phyloP scores from a whole-genome alignment of 2,888 invertebrate species.

The Poecilus cupreus region DNA sequence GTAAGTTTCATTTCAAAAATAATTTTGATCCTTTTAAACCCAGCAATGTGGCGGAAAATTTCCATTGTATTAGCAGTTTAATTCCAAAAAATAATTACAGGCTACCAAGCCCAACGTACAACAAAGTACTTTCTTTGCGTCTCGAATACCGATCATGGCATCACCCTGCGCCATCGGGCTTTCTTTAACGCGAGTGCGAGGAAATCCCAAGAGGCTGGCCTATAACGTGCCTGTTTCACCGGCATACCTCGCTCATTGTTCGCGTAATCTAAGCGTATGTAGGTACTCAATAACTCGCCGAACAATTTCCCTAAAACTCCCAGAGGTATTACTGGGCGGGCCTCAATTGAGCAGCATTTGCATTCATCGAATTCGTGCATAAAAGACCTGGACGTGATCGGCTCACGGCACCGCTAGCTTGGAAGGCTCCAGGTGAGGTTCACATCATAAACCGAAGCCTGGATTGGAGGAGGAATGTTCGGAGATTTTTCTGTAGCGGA shows the following conservation, averaged over 20 bases:
- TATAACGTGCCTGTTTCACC: constrained; percentile 2
- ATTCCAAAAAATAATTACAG: not conserved
- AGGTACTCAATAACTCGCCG: constrained; percentile 25
- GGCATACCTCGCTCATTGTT: not conserved
- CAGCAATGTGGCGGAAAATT: no score
- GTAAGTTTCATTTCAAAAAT: no score
- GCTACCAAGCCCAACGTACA: not conserved
- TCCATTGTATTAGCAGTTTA: not conserved
- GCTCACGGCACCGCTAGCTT: no score
- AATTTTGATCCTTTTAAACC: no score
- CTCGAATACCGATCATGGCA: not conserved
- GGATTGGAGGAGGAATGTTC: not conserved
- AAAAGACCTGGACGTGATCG: constrained; percentile 12
- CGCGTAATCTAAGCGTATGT: constrained; percentile 20
- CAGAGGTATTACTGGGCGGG: not conserved
- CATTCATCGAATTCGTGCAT: constrained; percentile 33
- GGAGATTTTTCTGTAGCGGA: not conserved
- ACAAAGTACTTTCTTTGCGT: not conserved
- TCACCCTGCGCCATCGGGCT: not conserved
- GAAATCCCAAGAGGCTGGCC: not conserved
- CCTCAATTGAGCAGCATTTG: constrained; percentile 38
- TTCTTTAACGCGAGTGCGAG: not conserved
- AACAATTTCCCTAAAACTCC: constrained; percentile 35
- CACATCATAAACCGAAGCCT: not conserved
- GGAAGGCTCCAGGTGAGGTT: not conserved